Base-by-base conservation (phyloP, 2,113 vertebrate genomes). In the Thamnophis sirtalis region DNA sequence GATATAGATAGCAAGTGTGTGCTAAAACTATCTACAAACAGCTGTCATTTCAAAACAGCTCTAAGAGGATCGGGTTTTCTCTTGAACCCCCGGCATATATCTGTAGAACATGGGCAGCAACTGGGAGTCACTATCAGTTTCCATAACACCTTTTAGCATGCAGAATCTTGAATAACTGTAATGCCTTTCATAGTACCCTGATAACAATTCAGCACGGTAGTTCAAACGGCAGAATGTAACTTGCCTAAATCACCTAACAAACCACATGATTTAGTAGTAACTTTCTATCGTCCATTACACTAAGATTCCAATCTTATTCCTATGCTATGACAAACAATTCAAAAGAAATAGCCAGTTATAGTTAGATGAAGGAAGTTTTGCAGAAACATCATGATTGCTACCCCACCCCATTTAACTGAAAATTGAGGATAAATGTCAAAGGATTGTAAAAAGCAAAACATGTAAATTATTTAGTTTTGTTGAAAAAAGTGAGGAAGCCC, bases 11-110 rank as follows among this genome's bases (percentile, higher is more conserved):
- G 80, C 50, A 73, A 92, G 50, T 38, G 58, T 53, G 85, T 22
- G 38, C 90, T 93, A 92, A 89, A 93, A 92, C 49, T 80, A 84
- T 73, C 93, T 80, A 53, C 48, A 80, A 93, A 63, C 93, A 90
- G 91, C 58, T 90, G 87, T 84, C 87, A 33, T 48, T 91, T 89
- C 55, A 55, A 50, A 93, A 93, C 33, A 28, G 54, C n/a, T 91
- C 87, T n/a, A 50, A 51, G 73, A 88, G 87, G 89, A 87, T 91
- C 92, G 91, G 43, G 87, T 68, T 89, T 21, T 86, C 93, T 80
- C 73, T 28, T 21, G 21, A 28, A 58, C 19, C 21, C 24, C 56
- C 51, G 5, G 80, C 13, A 26, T 33, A 24, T 54, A 56, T 80
- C 51, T 22, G 15, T 92, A 68, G 51, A 87, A 28, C 9, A 92